Evolutionary conservation across 2,888 invertebrate species (phyloP), one percentile per base, ranked within the genome.

Genomic region (Ophraella communa): DNA sequence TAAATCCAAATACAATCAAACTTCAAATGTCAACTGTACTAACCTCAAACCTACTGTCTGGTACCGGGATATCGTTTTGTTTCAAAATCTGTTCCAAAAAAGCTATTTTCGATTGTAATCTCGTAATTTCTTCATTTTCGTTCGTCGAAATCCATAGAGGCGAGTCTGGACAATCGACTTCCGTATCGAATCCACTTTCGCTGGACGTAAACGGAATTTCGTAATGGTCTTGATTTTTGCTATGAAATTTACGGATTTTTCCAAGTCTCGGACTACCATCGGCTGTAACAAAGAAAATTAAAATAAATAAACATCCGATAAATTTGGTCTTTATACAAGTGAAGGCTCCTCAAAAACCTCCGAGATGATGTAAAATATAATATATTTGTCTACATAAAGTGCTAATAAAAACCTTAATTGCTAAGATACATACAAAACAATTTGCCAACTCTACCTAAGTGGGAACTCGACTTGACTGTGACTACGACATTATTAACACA

Each of bases 161-260:
- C 3, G 77, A 78, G 68, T 81, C 81, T 20, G 78, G 72, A 64
- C 77, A 77, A 61, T 82, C 82, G 44, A 81, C 71, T 72, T 83
- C 83, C 4, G 81, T 80, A 68, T 83, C 83, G 64, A 83, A 79
- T 11, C 83, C 83, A 65, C 80, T 82, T 64, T 82, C 81, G 69
- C 80, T 82, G 2, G 80, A 79, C 3, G 77, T 74, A 47, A 79
- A 77, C 3, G 78, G 79, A 21, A 79, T 70, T 69, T 84, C 84
- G 76, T 72, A 79, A 78, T 24, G 79, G 72, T 74, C 84, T 78
- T 65, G 81, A 78, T 68, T 68, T 77, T 57, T 80, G 42, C 82
- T 81, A 69, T 83, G 83, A 73, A 85, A 87, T 76, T 86, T 87
- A 51, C 88, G 83, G 45, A 87, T 82, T 80, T 88, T 88, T 20